Evolutionary conservation across 2,797 vertebrate genomes (phyloP), one percentile per base, ranked within the genome.

Genomic region (Syndactyla subalaris): DNA sequence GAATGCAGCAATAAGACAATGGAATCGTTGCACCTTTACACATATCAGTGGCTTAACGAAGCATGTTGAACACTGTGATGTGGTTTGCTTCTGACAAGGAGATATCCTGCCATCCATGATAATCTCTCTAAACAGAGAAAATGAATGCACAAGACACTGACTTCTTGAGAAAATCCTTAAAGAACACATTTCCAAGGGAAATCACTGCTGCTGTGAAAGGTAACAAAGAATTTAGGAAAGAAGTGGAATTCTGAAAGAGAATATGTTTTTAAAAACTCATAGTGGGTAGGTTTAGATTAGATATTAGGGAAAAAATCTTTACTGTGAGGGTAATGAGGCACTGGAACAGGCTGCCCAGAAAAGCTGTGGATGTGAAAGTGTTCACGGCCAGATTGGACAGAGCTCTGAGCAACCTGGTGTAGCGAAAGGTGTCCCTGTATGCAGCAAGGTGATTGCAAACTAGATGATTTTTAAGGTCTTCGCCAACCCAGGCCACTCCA

Each of bases 101-200:
- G 17, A 55, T 4, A 0, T 67, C 29, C 49, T 80, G 29, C 9
- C 41, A 61, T 55, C 75, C 66, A 48, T 80, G 68, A 68, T 23
- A 32, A 24, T 36, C 30, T 45, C 39, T 80, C 14, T 83, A 61
- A 82, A 75, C 17, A 88, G 57, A 57, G 41, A 83, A 77, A 71
- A 1, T 0, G 1, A 73, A 36, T 41, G 21, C 8, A 41, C 10
- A 32, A 36, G 14, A 55, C 22, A 10, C 23, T 41, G 29, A 1
- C 18, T 85, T 68, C 32, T 88, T 87, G 38, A 3, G 1, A 26
- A 88, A 88, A 93, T 26, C 46, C 18, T 73, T 70, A 41, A 72
- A 80, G 16, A 29, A 8, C 5, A 5, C 9, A 20, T 34, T 87
- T 84, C 55, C 29, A 48, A 80, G 61, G 55, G 30, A 83, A 86